Evolutionary conservation across 2,797 vertebrate species (phyloP).

Genomic region (Poecilia picta): DNA sequence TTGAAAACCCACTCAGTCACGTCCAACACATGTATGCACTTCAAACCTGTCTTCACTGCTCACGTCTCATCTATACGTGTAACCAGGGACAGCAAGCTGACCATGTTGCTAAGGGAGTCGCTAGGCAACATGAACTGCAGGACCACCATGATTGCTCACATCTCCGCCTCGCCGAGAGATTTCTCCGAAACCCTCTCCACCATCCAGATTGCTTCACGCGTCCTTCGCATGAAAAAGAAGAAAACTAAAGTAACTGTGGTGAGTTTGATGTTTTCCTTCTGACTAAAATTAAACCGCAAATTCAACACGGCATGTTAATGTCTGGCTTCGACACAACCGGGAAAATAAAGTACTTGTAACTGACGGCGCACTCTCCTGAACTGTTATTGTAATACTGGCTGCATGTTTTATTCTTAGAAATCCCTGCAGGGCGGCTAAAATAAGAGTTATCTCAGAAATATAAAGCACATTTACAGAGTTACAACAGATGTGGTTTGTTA

Average conservation of each 20-base stretch:
- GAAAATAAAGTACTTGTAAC: slow-evolving; percentile 3
- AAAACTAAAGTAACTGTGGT: slow-evolving; percentile 95
- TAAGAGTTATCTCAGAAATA: neutral
- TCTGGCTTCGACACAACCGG: neutral
- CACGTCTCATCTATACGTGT: slow-evolving; percentile 65
- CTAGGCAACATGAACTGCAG: slow-evolving; percentile 99
- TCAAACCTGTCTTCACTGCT: slow-evolving; percentile 42
- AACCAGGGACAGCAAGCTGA: slow-evolving; percentile 96
- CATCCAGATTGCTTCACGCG: slow-evolving; percentile 95
- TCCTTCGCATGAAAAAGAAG: slow-evolving; percentile 99
- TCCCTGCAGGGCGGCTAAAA: slow-evolving; percentile 4
- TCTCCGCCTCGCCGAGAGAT: slow-evolving; percentile 91
- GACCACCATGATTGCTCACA: slow-evolving; percentile 99
- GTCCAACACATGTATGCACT: slow-evolving; percentile 35
- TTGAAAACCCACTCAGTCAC: slow-evolving; percentile 21
- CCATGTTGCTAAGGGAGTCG: slow-evolving; percentile 98
- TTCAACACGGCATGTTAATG: slow-evolving; percentile 1
- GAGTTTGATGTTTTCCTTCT: slow-evolving; percentile 48
- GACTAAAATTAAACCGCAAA: neutral
- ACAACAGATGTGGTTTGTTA: neutral
- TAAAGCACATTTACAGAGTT: slow-evolving; percentile 3
- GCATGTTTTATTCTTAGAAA: slow-evolving; percentile 9
- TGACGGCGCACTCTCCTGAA: neutral
- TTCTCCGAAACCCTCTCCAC: slow-evolving; percentile 96
- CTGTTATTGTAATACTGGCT: neutral